Percentiles rank a stretch among this genome's conserved stretches.
phyloP scores from a whole-genome alignment of 2,797 vertebrate genomes.

The Brotula barbata region DNA sequence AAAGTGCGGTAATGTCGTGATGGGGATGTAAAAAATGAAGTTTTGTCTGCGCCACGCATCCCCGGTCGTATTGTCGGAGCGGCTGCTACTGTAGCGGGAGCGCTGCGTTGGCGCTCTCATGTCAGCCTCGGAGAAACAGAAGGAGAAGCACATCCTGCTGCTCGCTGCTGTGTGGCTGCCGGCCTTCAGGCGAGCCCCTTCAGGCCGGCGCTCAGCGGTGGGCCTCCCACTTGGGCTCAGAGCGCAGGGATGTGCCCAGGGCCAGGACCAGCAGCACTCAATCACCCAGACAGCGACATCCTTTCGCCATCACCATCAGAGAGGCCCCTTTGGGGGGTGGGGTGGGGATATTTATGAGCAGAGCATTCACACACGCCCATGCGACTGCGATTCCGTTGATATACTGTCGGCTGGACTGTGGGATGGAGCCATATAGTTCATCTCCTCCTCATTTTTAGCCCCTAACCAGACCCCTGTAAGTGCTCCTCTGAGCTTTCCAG shows the following conservation, averaged over 20 bases:
- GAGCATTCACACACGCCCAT: slow-evolving; percentile 69
- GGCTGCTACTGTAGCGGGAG: slow-evolving; percentile 3
- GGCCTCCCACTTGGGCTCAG: slow-evolving; percentile 69
- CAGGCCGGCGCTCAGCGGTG: slow-evolving; percentile 64
- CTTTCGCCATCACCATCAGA: slow-evolving; percentile 80
- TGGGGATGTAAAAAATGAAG: too few relatives aligned
- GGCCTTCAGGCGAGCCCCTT: slow-evolving; percentile 65
- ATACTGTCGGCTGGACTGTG: slow-evolving; percentile 74
- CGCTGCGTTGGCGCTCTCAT: slow-evolving; percentile 26
- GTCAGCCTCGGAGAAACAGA: slow-evolving; percentile 40
- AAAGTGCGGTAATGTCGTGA: too few relatives aligned
- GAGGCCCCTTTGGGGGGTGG: slow-evolving; percentile 70
- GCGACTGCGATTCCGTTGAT: slow-evolving; percentile 76
- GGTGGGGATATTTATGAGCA: slow-evolving; percentile 79
- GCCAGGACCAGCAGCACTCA: slow-evolving; percentile 77
- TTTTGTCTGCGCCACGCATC: too few relatives aligned
- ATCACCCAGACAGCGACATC: slow-evolving; percentile 84
- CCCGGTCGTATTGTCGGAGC: background rate
- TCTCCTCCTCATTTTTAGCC: slow-evolving; percentile 77
- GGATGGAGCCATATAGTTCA: slow-evolving; percentile 77
- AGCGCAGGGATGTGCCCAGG: slow-evolving; percentile 71
- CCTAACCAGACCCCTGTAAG: slow-evolving; percentile 71
- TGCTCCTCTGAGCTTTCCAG: slow-evolving; percentile 74
- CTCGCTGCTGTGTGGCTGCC: slow-evolving; percentile 53
- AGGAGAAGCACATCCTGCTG: slow-evolving; percentile 56